phyloP scores from a whole-genome alignment of 2,797 vertebrate genomes.

The Sebastolobus altivelis region DNA sequence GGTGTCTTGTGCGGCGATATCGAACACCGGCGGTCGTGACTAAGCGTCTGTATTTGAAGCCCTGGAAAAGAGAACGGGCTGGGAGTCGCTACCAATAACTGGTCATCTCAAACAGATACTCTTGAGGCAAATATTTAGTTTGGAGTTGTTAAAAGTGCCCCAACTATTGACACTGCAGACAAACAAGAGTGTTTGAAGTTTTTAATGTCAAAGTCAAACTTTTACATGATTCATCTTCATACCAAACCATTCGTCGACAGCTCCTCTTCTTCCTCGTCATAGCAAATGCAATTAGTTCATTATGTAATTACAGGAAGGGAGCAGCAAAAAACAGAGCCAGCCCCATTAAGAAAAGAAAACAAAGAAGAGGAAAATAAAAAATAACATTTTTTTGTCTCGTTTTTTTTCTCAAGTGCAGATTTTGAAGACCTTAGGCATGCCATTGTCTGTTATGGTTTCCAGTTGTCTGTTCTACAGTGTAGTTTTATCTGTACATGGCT shows the following conservation, averaged over 20 bases:
- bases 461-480: constrained; percentile 83
- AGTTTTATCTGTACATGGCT: constrained; percentile 83
- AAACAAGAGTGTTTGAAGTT: constrained; percentile 78
- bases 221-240: constrained; percentile 85
- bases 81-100: background rate
- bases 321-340: constrained; percentile 72
- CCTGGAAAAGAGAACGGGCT: too few relatives aligned
- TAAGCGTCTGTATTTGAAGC: too few relatives aligned
- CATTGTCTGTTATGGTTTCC: constrained; percentile 82
- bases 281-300: constrained; percentile 86
- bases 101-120: background rate
- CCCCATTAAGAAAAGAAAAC: constrained; percentile 73
- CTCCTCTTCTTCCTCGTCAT: constrained; percentile 72
- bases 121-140: background rate
- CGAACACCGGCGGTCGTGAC: too few relatives aligned
- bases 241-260: constrained; percentile 82
- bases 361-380: constrained; percentile 70
- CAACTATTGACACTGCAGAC: constrained; percentile 22
- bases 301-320: constrained; percentile 80
- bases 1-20: too few relatives aligned
- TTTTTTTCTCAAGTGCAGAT: constrained; percentile 81
- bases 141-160: background rate
- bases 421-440: constrained; percentile 87
- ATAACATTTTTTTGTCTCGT: constrained; percentile 51
- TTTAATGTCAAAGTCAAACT: constrained; percentile 89